Percentiles rank a stretch among this genome's conserved stretches.
phyloP scores from a whole-genome alignment of 2,888 invertebrate genomes.

The Cetonia aurata region DNA sequence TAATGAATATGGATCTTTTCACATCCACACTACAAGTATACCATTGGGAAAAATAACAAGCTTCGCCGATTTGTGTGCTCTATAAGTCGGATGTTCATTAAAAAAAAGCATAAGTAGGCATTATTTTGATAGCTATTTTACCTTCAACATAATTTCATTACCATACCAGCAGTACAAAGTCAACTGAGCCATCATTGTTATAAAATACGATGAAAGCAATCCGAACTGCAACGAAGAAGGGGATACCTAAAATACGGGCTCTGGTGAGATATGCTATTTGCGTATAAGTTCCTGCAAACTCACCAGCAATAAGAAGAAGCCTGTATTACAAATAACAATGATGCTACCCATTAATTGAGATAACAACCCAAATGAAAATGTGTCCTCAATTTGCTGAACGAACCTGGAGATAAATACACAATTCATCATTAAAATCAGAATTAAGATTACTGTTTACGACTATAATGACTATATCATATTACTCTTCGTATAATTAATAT shows the following conservation, averaged over 20 bases:
- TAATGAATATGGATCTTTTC: conserved; percentile 52
- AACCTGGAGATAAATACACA: conserved; percentile 46
- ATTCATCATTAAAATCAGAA: neutral
- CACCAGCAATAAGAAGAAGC: conserved; percentile 54
- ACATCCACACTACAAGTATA: conserved; percentile 47
- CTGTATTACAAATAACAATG: conserved; percentile 55
- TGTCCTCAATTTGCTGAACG: conserved; percentile 51
- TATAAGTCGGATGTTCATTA: conserved; percentile 37
- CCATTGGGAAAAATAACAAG: conserved; percentile 56
- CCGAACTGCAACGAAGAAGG: conserved; percentile 50
- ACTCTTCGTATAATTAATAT: no score
- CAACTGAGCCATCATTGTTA: conserved; percentile 59
- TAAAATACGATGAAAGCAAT: conserved; percentile 52
- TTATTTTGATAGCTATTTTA: conserved; percentile 53
- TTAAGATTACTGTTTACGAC: conserved; percentile 1
- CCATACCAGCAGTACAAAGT: conserved; percentile 72
- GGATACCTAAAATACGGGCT: conserved; percentile 28
- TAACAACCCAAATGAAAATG: conserved; percentile 53
- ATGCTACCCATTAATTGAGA: conserved; percentile 54
- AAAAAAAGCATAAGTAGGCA: no score
- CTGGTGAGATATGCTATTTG: neutral
- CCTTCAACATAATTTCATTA: conserved; percentile 71
- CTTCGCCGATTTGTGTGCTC: conserved; percentile 52
- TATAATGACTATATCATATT: neutral
- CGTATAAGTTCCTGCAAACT: conserved; percentile 30